Evolutionary conservation across 2,113 vertebrate species (phyloP).

Genomic region (Eira barbara): DNA sequence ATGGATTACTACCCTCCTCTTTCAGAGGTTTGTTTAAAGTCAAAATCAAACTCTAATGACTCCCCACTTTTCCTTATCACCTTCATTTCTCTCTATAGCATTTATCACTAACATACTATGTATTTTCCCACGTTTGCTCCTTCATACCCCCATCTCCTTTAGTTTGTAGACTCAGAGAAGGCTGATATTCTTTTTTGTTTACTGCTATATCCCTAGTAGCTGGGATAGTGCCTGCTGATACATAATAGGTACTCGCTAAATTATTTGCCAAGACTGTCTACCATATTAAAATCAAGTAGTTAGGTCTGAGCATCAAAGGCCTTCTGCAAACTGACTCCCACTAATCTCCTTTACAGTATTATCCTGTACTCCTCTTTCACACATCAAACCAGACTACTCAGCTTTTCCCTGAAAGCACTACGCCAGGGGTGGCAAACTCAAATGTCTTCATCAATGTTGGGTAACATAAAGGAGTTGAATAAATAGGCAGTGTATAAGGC

Average conservation of each 20-base stretch:
- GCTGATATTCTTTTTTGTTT: background rate
- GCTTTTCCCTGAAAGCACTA: conserved; percentile 17
- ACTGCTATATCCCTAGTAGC: background rate
- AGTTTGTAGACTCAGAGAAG: background rate
- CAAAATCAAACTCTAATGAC: background rate
- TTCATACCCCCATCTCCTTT: background rate
- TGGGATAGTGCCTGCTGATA: background rate
- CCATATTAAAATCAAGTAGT: background rate
- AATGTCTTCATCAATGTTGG: background rate
- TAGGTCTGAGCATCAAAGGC: background rate
- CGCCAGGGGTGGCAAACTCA: background rate
- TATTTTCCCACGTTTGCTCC: background rate
- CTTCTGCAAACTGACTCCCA: background rate
- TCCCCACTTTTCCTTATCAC: background rate
- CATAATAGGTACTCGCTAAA: background rate
- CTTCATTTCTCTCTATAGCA: background rate
- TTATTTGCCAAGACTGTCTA: conserved; percentile 20
- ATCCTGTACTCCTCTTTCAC: background rate
- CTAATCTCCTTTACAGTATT: background rate
- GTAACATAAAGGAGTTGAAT: background rate
- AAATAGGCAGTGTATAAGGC: background rate
- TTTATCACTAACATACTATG: background rate
- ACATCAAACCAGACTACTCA: background rate
- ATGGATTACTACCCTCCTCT: background rate
- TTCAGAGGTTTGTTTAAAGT: background rate